Base-by-base conservation (phyloP, 2,888 invertebrate genomes). In the Eustalomyia histrio region DNA sequence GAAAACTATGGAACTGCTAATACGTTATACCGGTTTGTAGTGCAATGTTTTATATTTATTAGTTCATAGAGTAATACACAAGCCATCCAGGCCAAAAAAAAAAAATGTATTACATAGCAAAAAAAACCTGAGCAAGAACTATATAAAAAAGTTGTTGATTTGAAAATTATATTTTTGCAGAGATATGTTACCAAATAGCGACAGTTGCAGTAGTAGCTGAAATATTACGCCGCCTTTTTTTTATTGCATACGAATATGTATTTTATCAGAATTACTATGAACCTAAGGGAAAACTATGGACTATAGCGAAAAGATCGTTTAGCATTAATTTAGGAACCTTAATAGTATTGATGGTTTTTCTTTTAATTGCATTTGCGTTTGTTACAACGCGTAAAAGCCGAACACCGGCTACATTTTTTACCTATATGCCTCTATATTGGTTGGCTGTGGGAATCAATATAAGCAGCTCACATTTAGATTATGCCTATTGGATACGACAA, bases 401-500 rank as follows among this genome's bases (percentile, higher is more conserved):
- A 8, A 85, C 86, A 2, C 71, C 79, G 0, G 1, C 24, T 1
- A 12, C n/a, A 10, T 83, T 14, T 58, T 79, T 83, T 6, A 1
- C 21, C 10, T 83, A 71, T 0, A 84, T 88, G 14, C 87, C 87
- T 0, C 53, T 88, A 0, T 89, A 85, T 76, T 88, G 87, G 87
- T 8, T 86, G 6, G 79, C 83, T 7, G 64, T 58, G 6, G 58
- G 10, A 10, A 64, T 64, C 0, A 57, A 81, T 2, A 69, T 87
- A 6, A 69, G 73, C 4, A 76, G 84, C 18, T 87, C 85, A 5
- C 78, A 85, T 0, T 78, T 89, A 18, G 83, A 81, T 8, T 85
- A 87, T 76, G 85, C 87, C 0, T 75, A 84, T 50, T 87, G 84
- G 83, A 85, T 90, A 43, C 83, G 90, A 1, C 84, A 85, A 0